Conservation (phyloP, 2,113 vertebrate species). For the Narcine bancroftii region DNA sequence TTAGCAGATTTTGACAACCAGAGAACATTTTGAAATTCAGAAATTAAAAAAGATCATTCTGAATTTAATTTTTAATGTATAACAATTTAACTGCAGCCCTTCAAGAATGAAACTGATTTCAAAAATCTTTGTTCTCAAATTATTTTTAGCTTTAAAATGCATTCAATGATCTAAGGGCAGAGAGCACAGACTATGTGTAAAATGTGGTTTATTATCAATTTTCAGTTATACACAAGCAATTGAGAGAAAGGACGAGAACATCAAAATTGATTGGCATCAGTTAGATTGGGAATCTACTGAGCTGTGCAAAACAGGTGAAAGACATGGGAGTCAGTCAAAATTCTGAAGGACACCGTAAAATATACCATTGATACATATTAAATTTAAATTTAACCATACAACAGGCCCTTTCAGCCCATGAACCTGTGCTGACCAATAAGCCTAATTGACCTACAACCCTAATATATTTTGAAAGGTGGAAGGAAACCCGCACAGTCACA, state of each 20-base stretch:
- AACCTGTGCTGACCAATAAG: no score
- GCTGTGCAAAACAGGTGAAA: not conserved
- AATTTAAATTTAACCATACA: no score
- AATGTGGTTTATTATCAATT: not conserved
- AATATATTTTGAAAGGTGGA: no score
- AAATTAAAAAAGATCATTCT: not conserved
- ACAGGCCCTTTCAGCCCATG: no score
- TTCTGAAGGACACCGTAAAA: not conserved
- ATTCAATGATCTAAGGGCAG: not conserved
- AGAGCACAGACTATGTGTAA: not conserved
- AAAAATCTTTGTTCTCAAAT: not conserved
- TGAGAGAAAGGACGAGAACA: not conserved
- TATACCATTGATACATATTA: not conserved
- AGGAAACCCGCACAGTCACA: no score
- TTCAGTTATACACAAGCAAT: not conserved
- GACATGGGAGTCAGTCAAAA: not conserved
- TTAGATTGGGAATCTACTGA: not conserved
- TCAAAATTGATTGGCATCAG: not conserved
- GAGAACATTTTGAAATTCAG: not conserved
- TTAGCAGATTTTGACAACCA: not conserved
- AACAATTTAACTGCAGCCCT: not conserved
- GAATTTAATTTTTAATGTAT: not conserved
- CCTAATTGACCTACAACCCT: no score
- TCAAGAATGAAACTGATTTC: not conserved
- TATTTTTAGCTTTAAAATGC: not conserved